A percentile compares a stretch with the other conserved stretches of the same genome.
phyloP scores from a whole-genome alignment of 2,113 vertebrate genomes.

The Baryphthengus martii region DNA sequence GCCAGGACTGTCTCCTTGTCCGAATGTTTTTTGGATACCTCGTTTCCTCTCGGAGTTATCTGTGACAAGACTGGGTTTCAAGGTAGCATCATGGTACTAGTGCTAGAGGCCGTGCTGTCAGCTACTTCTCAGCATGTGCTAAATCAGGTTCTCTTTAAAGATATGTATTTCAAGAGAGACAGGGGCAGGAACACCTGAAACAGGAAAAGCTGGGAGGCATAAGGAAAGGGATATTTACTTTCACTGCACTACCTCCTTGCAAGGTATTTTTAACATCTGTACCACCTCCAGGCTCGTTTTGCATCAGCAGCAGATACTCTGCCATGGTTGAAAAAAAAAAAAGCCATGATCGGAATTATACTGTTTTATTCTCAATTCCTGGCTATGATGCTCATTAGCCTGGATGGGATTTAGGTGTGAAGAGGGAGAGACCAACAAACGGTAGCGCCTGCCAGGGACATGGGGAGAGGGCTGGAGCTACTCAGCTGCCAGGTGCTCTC shows the following conservation, averaged over 20 bases:
- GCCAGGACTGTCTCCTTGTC: not conserved
- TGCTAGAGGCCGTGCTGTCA: not conserved
- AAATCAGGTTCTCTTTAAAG: not conserved
- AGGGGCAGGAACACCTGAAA: not conserved
- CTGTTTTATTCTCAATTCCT: not conserved
- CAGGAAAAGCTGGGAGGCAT: not conserved
- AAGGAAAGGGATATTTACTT: not conserved
- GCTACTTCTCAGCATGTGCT: not conserved
- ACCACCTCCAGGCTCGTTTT: not conserved
- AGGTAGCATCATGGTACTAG: not conserved
- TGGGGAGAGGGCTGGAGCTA: not conserved
- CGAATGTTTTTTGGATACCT: not conserved
- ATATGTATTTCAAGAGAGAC: not conserved
- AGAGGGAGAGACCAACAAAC: not conserved
- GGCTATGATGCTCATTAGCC: not conserved
- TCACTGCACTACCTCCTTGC: not conserved
- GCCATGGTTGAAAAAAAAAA: not conserved
- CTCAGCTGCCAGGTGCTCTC: not conserved
- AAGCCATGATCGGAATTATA: not conserved
- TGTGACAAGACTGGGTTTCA: not conserved
- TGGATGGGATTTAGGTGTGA: not conserved
- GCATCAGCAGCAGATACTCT: not conserved
- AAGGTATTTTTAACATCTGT: not conserved
- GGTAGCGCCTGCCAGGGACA: not conserved
- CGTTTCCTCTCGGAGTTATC: not conserved